Conservation (phyloP, 1,140 invertebrate genomes). For the Palaemon carinicauda region DNA sequence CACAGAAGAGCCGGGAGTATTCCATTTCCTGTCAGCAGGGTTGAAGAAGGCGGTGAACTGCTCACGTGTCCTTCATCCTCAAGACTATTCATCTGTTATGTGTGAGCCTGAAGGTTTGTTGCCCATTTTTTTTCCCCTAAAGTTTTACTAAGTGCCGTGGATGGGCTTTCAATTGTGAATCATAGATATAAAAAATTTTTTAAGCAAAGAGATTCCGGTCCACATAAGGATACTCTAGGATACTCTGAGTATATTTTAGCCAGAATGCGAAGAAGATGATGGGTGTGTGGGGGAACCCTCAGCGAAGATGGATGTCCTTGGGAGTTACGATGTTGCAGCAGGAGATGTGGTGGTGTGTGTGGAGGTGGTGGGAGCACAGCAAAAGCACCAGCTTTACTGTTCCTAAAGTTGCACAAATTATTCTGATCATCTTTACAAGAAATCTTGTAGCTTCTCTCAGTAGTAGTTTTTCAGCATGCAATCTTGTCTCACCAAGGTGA, state of each 20-base stretch:
- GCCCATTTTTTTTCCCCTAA: constrained; percentile 14
- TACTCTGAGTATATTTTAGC: constrained; percentile 54
- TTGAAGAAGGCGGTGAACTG: not conserved
- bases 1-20: not conserved
- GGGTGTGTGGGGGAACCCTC: constrained; percentile 50
- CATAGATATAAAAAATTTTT: not conserved
- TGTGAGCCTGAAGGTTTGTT: constrained; percentile 51
- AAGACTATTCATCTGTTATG: not conserved
- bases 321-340: constrained; percentile 12
- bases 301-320: not conserved
- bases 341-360: constrained; percentile 16
- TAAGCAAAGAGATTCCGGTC: constrained; percentile 49
- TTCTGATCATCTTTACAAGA: constrained; percentile 43
- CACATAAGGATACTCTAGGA: constrained; percentile 50
- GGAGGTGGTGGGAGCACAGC: constrained; percentile 43
- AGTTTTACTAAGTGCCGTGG: constrained; percentile 24
- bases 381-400: constrained; percentile 38
- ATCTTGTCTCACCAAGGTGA: constrained; percentile 34
- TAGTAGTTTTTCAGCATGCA: constrained; percentile 55
- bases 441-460: constrained; percentile 56
- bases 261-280: constrained; percentile 47
- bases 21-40: not conserved
- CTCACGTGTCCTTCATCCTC: not conserved
- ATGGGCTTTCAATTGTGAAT: not conserved
- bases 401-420: constrained; percentile 29